phyloP scores from a whole-genome alignment of 92 coral and sea anemone species.

The Isaurus tuberculatus region DNA sequence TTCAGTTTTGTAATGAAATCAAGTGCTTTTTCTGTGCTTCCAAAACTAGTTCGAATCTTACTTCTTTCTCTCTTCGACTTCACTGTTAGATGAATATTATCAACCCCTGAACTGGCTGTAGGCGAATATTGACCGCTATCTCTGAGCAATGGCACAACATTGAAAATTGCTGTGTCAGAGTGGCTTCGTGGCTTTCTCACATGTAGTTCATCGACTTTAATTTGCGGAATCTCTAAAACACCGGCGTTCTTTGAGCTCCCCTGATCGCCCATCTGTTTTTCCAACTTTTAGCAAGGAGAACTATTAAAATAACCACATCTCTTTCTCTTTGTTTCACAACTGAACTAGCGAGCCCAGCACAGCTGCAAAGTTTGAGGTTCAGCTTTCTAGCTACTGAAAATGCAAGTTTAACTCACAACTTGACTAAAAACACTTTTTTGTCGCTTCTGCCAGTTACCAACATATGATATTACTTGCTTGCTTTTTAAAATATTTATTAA shows the following conservation, averaged over 20 bases:
- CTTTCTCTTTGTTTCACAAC: neutral
- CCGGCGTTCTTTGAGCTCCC: neutral
- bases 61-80: conserved; percentile 26
- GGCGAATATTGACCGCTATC: neutral
- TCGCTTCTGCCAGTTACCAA: no score
- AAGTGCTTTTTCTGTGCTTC: conserved; percentile 42
- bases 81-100: conserved; percentile 29
- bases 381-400: neutral
- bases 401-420: neutral
- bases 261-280: neutral
- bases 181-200: neutral
- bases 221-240: neutral
- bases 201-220: neutral
- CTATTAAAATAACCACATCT: neutral
- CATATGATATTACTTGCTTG: no score
- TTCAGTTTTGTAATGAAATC: conserved; percentile 35
- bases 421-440: no score
- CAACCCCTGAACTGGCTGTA: neutral
- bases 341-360: neutral
- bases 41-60: conserved; percentile 22
- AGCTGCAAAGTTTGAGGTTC: neutral
- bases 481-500: neutral
- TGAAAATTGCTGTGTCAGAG: neutral
- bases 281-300: neutral
- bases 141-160: neutral